phyloP scores from a whole-genome alignment of 1,140 invertebrate genomes.

The Drosophila bocqueti region DNA sequence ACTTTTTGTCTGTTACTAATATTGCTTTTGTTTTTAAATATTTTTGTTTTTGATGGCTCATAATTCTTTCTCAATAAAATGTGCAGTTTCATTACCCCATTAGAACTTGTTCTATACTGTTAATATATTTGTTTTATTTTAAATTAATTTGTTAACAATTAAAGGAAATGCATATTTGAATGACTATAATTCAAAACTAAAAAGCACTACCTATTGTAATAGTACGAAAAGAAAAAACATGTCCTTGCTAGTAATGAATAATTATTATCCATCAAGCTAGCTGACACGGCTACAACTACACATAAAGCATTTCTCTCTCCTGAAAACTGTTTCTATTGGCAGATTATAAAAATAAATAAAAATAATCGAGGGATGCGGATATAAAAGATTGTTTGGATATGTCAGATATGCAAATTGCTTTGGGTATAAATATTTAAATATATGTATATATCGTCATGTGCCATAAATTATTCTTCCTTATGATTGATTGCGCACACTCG shows the following conservation, averaged over 20 bases:
- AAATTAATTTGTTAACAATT: neutral
- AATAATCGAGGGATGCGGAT: conserved; percentile 3
- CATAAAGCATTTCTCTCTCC: neutral
- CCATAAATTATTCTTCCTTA: conserved; percentile 48
- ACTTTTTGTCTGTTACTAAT: no score
- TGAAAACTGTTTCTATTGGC: neutral
- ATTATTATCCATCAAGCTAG: neutral
- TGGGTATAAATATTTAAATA: conserved; percentile 17
- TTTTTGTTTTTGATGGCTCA: neutral
- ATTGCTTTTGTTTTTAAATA: no score
- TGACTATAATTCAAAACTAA: neutral
- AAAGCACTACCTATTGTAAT: neutral
- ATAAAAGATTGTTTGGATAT: conserved; percentile 32
- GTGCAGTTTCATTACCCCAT: neutral
- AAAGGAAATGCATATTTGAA: neutral
- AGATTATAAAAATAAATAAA: conserved; percentile 7
- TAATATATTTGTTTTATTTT: neutral
- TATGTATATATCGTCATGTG: conserved; percentile 19
- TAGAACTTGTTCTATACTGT: neutral
- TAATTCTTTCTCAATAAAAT: neutral
- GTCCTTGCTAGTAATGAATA: neutral
- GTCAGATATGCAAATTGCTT: conserved; percentile 39
- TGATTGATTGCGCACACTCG: conserved; percentile 63
- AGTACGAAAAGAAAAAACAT: neutral
- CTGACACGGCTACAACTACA: neutral